Base-by-base conservation (phyloP, 2,888 invertebrate genomes). In the Atrina japonica region DNA sequence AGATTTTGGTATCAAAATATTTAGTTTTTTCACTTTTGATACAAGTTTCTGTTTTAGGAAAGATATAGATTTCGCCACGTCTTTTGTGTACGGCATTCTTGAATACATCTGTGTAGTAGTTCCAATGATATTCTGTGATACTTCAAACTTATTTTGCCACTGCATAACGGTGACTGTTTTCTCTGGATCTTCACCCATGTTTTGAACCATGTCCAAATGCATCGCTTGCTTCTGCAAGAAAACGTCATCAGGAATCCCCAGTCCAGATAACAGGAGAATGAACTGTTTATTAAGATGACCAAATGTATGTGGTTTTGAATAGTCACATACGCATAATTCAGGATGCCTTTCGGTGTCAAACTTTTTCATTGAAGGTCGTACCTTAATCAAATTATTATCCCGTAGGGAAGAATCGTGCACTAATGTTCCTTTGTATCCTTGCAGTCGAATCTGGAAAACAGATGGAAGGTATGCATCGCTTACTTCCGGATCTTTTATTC, bases 271-370 rank as follows among this genome's bases (percentile, higher is more conserved):
- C 52, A 90, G 81, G 52, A 83, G 85, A 58, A 90, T 87, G 49
- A 88, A 81, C 29, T 88, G 90, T 18, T 87, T 83, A 75, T 90
- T 90, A 35, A 89, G 74, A 58, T 83, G 84, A 29, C 61, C 75
- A 55, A 69, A 73, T 35, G 72, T 72, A 43, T 66, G 70, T 64
- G 66, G 75, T 59, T 60, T 73, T 58, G 70, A 75, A 66, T 45
- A 66, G n/a, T 68, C 70, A 58, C 73, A 74, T 3, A 76, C 35
- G 21, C 76, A 68, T 41, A 74, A 53, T 6, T 49, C 29, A n/a
- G 73, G 73, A 27, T 68, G 64, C 25, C 45, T 35, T 7, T 23
- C 25, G 3, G 69, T 66, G 3, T 52, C 30, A 47, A 74, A 76
- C 67, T 35, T 35, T 35, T 35, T 35, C 35, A 75, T 75, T 14